Evolutionary conservation across 1,140 invertebrate species (phyloP), one percentile per base, ranked within the genome.

Genomic region (Leptopilina boulardi): DNA sequence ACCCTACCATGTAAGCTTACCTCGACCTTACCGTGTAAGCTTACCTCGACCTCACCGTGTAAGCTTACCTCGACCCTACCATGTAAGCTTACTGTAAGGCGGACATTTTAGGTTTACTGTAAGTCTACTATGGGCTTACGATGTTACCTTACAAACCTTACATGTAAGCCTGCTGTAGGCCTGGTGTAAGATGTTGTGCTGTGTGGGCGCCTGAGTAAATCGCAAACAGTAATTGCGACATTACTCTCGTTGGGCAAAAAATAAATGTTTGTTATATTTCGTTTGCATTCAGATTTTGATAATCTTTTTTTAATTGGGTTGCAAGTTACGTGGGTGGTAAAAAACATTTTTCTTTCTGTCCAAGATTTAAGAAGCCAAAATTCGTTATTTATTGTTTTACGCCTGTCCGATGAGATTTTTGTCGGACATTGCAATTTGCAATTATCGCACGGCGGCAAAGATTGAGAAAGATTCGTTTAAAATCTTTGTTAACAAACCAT

Each of bases 181-280:
- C n/a, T n/a, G 41, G 4, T 59, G 47, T 10, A 82, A 70, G 81
- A 82, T 3, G 75, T 71, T 77, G n/a, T n/a, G n/a, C n/a, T n/a
- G n/a, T n/a, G n/a, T n/a, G n/a, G n/a, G n/a, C n/a, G n/a, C n/a
- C n/a, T n/a, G n/a, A n/a, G n/a, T n/a, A n/a, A n/a, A n/a, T 81
- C 81, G 66, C 81, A 80, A 26, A 82, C 77, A 74, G 30, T 23
- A 0, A 42, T 51, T 56, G 70, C 54, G 18, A 19, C 19, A n/a
- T 66, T 42, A 23, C 18, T 19, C 21, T 56, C 42, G 44, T 66
- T 56, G 1, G 15, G 66, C 23, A 77, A 30, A 38, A 38, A 30
- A 30, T 75, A 70, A 42, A 44, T 54, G 9, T 47, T 34, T 74
- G 54, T 72, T 23, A 44, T 59, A 3, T 8, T 42, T 70, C 71